Percentiles rank a stretch among this genome's conserved stretches.
Evolutionary conservation across 2,113 vertebrate species (phyloP).

Genomic region (Struthidea cinerea): DNA sequence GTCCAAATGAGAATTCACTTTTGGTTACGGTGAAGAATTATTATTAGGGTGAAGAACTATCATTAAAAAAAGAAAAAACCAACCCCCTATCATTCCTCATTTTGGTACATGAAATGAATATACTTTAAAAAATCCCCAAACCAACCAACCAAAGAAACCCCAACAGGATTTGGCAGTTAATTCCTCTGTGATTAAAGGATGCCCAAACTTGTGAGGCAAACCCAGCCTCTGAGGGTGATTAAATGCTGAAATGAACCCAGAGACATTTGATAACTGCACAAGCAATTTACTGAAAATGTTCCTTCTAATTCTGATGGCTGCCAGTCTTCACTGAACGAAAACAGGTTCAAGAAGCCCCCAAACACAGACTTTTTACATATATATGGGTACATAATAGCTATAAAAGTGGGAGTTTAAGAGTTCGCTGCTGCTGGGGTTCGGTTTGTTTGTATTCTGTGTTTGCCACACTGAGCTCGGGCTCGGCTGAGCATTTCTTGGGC

Average conservation of each 20-base stretch:
- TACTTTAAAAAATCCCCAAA: neutral
- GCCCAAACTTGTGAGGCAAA: slow-evolving; percentile 16
- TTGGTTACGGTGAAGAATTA: neutral
- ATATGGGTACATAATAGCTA: neutral
- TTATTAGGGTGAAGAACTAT: neutral
- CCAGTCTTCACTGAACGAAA: neutral
- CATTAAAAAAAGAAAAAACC: fast-evolving
- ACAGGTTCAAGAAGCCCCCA: neutral
- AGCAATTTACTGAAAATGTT: neutral
- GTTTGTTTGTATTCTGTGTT: neutral
- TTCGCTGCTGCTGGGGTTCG: neutral
- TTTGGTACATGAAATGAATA: neutral
- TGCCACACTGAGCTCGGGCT: neutral
- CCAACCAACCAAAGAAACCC: neutral
- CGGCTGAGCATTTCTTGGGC: neutral
- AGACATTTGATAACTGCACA: neutral
- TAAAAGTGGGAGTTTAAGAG: neutral
- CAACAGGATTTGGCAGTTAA: slow-evolving; percentile 4
- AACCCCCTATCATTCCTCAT: neutral
- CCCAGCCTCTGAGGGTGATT: neutral
- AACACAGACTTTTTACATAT: neutral
- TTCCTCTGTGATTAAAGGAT: slow-evolving; percentile 36
- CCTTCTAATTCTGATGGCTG: neutral
- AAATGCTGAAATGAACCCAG: slow-evolving; percentile 41
- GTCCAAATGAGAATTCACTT: neutral